These are phyloP conservation scores for Callipepla californica DNA, from an alignment of 2,113 vertebrate species.

Conservation along the genomic window DNA sequence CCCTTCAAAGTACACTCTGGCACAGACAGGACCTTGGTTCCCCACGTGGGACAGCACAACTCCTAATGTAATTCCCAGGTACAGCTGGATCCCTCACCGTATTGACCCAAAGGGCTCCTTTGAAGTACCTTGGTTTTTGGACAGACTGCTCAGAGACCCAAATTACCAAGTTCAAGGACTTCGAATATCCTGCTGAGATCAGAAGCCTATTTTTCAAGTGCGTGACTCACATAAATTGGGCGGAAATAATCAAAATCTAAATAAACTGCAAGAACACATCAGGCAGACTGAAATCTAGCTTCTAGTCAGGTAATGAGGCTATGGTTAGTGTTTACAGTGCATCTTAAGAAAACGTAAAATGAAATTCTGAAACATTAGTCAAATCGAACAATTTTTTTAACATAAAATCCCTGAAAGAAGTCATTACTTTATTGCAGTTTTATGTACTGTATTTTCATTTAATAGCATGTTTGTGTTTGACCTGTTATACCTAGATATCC, in stretches of 20 bases:
- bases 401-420: neutral
- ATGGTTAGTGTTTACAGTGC: neutral
- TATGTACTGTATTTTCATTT: neutral
- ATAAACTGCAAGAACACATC: neutral
- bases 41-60: neutral
- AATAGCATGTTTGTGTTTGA: neutral
- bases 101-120: neutral
- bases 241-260: neutral
- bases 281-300: neutral
- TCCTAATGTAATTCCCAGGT: rapidly evolving
- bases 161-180: neutral
- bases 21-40: rapidly evolving
- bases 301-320: neutral
- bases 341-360: neutral
- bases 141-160: rapidly evolving
- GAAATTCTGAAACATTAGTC: neutral
- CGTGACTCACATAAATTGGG: neutral
- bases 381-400: neutral
- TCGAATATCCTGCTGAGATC: neutral
- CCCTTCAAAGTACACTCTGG: neutral
- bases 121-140: rapidly evolving
- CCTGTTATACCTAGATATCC: neutral
- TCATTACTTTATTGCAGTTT: neutral
- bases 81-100: neutral
- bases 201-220: neutral